Base-by-base conservation (phyloP, 1,140 invertebrate genomes). In the Latrodectus geometricus region DNA sequence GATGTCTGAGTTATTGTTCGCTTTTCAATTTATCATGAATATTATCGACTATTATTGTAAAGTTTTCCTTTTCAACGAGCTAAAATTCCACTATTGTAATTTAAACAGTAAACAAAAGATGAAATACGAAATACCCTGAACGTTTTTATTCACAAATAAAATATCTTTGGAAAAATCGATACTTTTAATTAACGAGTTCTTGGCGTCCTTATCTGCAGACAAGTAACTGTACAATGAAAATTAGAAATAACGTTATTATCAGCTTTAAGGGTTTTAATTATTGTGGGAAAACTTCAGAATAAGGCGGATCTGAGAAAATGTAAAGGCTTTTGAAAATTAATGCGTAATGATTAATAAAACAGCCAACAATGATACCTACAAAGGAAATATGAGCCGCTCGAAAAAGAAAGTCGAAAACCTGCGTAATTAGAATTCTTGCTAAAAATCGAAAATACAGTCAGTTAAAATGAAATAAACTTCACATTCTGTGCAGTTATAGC, bases 141-240 rank as follows among this genome's bases (percentile, higher is more conserved):
- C 23, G 35, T 78, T 78, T 78, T 78, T 66, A 78, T 78, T 78
- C 61, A 66, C 17, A n/a, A 78, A 65, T 14, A 78, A 78, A 78
- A 61, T 17, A 48, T 78, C 8, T 49, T 21, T 3, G 3, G 50
- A 68, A 80, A 80, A 80, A 80, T 80, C 78, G 66, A 80, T 80
- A 80, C 49, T 80, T 80, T 80, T 80, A 80, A 80, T 80, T 80
- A 80, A 80, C 66, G 78, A 80, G 78, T 54, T 48, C 49, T 61
- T 66, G 66, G 54, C 54, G n/a, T 54, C 48, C 49, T 80, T 70
- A 80, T 80, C 66, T 80, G 20, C 8, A 21, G 66, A 49, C 66
- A 70, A 70, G 66, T 80, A 80, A 80, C 21, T 54, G 21, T 66
- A 80, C 78, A 80, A 80, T 80, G 66, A 50, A 80, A 80, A 80